Conservation (phyloP, 2,888 invertebrate genomes). For the Exephanes ischioxanthus region DNA sequence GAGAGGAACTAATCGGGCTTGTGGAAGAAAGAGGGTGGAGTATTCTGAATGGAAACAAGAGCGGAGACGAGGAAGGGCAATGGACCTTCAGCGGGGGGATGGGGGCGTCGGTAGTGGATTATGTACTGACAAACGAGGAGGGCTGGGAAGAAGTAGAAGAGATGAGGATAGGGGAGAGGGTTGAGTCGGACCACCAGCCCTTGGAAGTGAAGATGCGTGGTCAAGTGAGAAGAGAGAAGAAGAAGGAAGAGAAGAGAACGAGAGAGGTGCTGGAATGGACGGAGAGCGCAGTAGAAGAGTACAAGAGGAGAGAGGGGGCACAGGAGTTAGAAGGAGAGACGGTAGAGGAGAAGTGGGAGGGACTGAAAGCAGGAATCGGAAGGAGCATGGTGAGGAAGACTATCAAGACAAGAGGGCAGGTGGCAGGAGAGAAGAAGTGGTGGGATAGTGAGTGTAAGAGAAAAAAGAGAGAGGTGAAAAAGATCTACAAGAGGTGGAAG, state of each 20-base stretch:
- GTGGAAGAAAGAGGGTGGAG: constrained; percentile 12
- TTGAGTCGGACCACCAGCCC: constrained; percentile 42
- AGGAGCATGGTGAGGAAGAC: constrained; percentile 4
- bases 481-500: constrained; percentile 4
- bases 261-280: too few species aligned
- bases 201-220: neutral
- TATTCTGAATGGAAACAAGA: constrained; percentile 13
- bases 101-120: constrained; percentile 21
- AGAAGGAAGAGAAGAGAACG: neutral
- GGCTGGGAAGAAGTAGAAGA: constrained; percentile 8
- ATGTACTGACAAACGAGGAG: neutral
- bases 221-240: neutral
- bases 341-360: neutral
- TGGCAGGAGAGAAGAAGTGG: constrained; percentile 20
- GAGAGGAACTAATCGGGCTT: neutral
- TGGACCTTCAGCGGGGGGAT: neutral
- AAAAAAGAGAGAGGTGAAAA: constrained; percentile 26
- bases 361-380: neutral
- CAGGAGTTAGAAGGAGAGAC: too few species aligned
- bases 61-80: constrained; percentile 19
- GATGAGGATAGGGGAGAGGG: constrained; percentile 8
- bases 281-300: too few species aligned
- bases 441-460: constrained; percentile 40
- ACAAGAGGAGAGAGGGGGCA: too few species aligned
- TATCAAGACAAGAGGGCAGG: neutral